phyloP scores from a whole-genome alignment of 2,888 invertebrate genomes.

The Rhamnusium bicolor region DNA sequence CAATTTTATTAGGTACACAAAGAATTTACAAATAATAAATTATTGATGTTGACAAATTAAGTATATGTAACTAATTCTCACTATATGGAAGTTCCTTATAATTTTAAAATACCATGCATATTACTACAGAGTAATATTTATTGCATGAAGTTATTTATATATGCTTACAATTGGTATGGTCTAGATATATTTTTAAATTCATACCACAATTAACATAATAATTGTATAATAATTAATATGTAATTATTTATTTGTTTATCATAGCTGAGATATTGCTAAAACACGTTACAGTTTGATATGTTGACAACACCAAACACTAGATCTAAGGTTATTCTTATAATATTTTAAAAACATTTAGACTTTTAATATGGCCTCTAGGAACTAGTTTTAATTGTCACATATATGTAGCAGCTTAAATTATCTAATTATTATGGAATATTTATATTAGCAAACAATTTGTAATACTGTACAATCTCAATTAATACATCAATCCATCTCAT shows the following conservation, averaged over 20 bases:
- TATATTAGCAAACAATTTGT: conserved; percentile 61
- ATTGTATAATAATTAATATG: conserved; percentile 19
- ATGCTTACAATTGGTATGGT: conserved; percentile 20
- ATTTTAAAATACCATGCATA: conserved; percentile 17
- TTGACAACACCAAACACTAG: conserved; percentile 68
- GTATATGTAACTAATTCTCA: conserved; percentile 41
- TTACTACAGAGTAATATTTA: neutral
- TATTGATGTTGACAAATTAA: conserved; percentile 39
- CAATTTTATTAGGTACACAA: conserved; percentile 65
- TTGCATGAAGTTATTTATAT: conserved; percentile 3
- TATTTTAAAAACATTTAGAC: conserved; percentile 63
- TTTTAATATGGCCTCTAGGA: conserved; percentile 66
- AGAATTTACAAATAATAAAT: conserved; percentile 67
- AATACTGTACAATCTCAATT: conserved; percentile 67
- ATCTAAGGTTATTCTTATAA: conserved; percentile 54
- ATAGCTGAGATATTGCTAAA: conserved; percentile 41
- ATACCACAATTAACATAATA: conserved; percentile 29
- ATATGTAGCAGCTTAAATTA: conserved; percentile 47
- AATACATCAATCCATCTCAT: conserved; percentile 30
- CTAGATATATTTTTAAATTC: conserved; percentile 20
- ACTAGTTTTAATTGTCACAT: conserved; percentile 63
- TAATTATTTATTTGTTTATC: conserved; percentile 19
- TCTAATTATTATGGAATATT: conserved; percentile 57
- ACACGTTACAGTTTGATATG: conserved; percentile 68
- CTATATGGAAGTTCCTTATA: conserved; percentile 33